Conservation (phyloP, 2,888 invertebrate species). For the Lymantria dispar region DNA sequence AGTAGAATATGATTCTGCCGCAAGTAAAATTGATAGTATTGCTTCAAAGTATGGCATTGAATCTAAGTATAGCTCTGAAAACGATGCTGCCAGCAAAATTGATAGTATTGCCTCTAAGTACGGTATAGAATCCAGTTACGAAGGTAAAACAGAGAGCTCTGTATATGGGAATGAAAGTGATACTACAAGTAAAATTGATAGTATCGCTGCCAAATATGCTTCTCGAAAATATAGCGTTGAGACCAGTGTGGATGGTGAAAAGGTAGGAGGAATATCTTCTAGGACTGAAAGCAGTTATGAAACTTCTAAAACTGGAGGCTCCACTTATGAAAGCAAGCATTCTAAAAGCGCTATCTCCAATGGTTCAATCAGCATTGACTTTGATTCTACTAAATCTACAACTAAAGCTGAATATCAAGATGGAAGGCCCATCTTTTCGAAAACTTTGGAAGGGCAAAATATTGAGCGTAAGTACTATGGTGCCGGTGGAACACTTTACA, state of each 20-base stretch:
- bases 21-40: conserved; percentile 56
- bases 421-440: conserved; percentile 87
- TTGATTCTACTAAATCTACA: conserved; percentile 43
- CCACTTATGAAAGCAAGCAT: conserved; percentile 56
- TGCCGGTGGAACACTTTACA: conserved; percentile 31
- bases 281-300: conserved; percentile 55
- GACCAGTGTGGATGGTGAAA: conserved; percentile 49
- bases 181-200: conserved; percentile 33
- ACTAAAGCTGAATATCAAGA: conserved; percentile 64
- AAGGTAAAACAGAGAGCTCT: conserved; percentile 31
- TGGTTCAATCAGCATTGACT: conserved; percentile 55
- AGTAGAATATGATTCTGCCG: conserved; percentile 43
- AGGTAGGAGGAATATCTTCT: conserved; percentile 50
- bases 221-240: conserved; percentile 45
- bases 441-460: conserved; percentile 88
- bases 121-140: conserved; percentile 47
- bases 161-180: conserved; percentile 34
- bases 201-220: conserved; percentile 40
- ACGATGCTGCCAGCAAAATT: conserved; percentile 37
- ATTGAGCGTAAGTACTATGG: conserved; percentile 88
- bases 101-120: conserved; percentile 60
- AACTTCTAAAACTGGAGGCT: conserved; percentile 53
- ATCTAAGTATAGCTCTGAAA: conserved; percentile 52
- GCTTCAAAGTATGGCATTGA: conserved; percentile 65
- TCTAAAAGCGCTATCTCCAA: conserved; percentile 61